These are phyloP conservation scores for Adoxophyes honmai DNA, from an alignment of 1,140 invertebrate species.

Conservation along the genomic window DNA sequence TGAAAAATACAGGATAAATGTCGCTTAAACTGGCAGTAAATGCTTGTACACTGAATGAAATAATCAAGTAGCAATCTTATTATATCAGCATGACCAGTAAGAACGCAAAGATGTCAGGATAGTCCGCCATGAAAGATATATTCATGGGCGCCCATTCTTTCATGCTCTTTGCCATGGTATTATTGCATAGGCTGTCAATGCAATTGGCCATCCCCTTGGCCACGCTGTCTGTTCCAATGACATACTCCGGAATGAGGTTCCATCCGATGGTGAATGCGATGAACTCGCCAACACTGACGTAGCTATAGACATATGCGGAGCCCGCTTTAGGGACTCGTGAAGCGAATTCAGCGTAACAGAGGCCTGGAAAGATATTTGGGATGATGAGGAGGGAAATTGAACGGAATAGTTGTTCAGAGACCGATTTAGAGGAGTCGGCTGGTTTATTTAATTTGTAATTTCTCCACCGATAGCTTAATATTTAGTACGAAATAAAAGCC, in stretches of 20 bases:
- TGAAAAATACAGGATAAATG: no score
- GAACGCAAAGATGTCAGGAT: constrained; percentile 91
- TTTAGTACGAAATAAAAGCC: no score
- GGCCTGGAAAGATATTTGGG: constrained; percentile 73
- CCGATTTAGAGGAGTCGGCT: no score
- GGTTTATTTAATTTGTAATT: no score
- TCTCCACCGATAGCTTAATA: no score
- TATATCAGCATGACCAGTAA: constrained; percentile 82
- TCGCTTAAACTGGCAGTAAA: no score
- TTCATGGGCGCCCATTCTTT: constrained; percentile 83
- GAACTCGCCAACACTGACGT: constrained; percentile 91
- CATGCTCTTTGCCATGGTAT: constrained; percentile 85
- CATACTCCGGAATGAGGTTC: constrained; percentile 94
- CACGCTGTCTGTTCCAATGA: constrained; percentile 90
- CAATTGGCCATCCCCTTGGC: constrained; percentile 94
- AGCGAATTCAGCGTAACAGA: constrained; percentile 94
- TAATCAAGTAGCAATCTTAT: no score
- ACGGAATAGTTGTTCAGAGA: no score
- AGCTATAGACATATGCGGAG: constrained; percentile 93
- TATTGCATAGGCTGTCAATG: constrained; percentile 88
- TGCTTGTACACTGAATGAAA: no score
- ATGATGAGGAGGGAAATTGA: no score
- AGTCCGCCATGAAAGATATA: constrained; percentile 84
- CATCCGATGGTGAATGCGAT: constrained; percentile 89
- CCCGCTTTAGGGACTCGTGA: constrained; percentile 90